These are phyloP conservation scores for Heptranchias perlo DNA, from an alignment of 2,113 vertebrate genomes.

Conservation along the genomic window DNA sequence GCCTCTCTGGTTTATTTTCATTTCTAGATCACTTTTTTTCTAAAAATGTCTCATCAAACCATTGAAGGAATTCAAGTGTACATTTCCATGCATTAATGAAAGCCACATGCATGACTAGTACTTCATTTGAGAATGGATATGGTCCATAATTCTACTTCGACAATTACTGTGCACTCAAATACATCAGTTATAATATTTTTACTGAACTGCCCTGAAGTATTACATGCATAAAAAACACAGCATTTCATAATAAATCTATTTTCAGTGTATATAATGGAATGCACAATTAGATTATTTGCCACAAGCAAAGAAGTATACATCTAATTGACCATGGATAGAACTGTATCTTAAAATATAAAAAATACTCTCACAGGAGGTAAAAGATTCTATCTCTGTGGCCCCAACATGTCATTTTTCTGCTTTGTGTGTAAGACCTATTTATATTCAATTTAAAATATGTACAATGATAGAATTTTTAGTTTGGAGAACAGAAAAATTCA, in stretches of 20 bases:
- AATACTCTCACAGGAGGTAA: conserved; percentile 47
- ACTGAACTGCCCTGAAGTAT: conserved; percentile 31
- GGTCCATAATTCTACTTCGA: conserved; percentile 31
- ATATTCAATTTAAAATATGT: conserved; percentile 45
- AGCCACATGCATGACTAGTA: conserved; percentile 31
- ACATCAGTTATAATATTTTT: conserved; percentile 40
- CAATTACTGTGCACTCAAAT: conserved; percentile 43
- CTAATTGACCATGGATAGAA: conserved; percentile 43
- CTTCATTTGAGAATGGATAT: conserved; percentile 37
- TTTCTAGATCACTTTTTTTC: neutral
- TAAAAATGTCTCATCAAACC: conserved; percentile 37
- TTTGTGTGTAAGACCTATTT: conserved; percentile 43
- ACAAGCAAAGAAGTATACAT: conserved; percentile 42
- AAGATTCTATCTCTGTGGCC: too few relatives aligned
- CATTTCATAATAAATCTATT: conserved; percentile 43
- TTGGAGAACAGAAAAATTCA: conserved; percentile 44
- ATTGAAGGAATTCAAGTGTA: conserved; percentile 38
- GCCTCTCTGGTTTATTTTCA: conserved; percentile 36
- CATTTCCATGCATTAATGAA: conserved; percentile 37
- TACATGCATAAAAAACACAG: conserved; percentile 38
- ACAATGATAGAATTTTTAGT: conserved; percentile 45
- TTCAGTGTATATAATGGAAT: conserved; percentile 46
- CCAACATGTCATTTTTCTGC: conserved; percentile 49
- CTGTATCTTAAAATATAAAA: conserved; percentile 55
- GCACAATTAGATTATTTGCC: conserved; percentile 44